Evolutionary conservation across 1,140 invertebrate species (phyloP).

Genomic region (Dufourea novaeangliae): DNA sequence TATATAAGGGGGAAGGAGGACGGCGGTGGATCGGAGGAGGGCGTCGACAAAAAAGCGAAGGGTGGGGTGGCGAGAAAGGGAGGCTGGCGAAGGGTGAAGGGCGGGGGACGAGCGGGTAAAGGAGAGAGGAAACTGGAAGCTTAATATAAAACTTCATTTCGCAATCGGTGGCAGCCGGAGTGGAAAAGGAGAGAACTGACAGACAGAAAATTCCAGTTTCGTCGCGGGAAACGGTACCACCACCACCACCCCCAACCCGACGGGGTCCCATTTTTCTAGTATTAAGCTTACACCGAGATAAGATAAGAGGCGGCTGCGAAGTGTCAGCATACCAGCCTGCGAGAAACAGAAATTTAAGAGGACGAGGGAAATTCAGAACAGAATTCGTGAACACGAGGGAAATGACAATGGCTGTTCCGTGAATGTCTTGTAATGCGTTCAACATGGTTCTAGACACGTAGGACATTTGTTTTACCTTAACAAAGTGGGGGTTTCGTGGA

Average conservation of each 20-base stretch:
- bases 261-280: slow-evolving; percentile 57
- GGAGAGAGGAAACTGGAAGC: slow-evolving; percentile 73
- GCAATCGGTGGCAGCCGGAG: slow-evolving; percentile 77
- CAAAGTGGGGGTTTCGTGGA: too few species aligned
- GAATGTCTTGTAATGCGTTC: too few species aligned
- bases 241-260: neutral
- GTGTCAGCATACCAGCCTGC: slow-evolving; percentile 2
- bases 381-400: too few species aligned
- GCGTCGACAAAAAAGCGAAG: slow-evolving; percentile 39
- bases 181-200: slow-evolving; percentile 70
- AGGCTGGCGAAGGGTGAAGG: slow-evolving; percentile 17
- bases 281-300: slow-evolving; percentile 58
- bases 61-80: slow-evolving; percentile 33
- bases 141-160: slow-evolving; percentile 82
- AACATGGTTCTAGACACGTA: too few species aligned
- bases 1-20: slow-evolving; percentile 64
- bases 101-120: slow-evolving; percentile 36
- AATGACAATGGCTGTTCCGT: neutral
- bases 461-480: too few species aligned
- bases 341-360: slow-evolving; percentile 22
- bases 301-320: slow-evolving; percentile 25
- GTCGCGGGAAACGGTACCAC: slow-evolving; percentile 56
- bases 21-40: slow-evolving; percentile 28
- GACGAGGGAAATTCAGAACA: neutral
- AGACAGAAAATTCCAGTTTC: slow-evolving; percentile 74